Evolutionary conservation across 64 coral and sea anemone genomes (phyloP).

Genomic region (Cladopsammia gracilis): DNA sequence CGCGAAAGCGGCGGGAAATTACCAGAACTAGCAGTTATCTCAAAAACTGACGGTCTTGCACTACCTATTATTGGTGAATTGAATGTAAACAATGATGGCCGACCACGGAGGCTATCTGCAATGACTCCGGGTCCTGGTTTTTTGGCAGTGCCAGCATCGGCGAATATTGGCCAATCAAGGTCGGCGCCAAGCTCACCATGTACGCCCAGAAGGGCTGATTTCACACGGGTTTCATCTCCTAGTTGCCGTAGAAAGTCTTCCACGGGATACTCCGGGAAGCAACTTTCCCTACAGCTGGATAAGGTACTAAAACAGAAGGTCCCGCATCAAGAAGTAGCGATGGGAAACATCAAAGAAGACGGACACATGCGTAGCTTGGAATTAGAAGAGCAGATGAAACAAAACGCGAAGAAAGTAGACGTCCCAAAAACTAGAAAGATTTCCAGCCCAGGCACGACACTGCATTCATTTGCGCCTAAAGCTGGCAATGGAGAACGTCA

Average conservation of each 20-base stretch:
- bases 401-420: neutral
- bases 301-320: neutral
- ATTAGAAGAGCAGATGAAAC: no score
- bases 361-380: no score
- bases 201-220: neutral
- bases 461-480: neutral
- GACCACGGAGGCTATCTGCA: neutral
- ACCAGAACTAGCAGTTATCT: neutral
- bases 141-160: neutral
- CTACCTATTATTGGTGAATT: neutral
- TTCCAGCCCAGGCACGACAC: constrained; percentile 1
- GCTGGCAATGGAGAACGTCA: neutral
- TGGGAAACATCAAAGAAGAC: neutral
- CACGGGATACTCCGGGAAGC: neutral
- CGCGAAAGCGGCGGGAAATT: neutral
- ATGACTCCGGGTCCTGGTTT: neutral
- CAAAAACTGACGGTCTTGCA: neutral
- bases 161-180: neutral
- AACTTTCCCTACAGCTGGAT: neutral
- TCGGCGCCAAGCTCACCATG: constrained; percentile 10
- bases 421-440: neutral
- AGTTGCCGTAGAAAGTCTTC: neutral
- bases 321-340: no score
- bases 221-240: neutral
- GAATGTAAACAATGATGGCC: neutral